phyloP scores from a whole-genome alignment of 2,797 vertebrate species.

The Cyprinodon diabolis region DNA sequence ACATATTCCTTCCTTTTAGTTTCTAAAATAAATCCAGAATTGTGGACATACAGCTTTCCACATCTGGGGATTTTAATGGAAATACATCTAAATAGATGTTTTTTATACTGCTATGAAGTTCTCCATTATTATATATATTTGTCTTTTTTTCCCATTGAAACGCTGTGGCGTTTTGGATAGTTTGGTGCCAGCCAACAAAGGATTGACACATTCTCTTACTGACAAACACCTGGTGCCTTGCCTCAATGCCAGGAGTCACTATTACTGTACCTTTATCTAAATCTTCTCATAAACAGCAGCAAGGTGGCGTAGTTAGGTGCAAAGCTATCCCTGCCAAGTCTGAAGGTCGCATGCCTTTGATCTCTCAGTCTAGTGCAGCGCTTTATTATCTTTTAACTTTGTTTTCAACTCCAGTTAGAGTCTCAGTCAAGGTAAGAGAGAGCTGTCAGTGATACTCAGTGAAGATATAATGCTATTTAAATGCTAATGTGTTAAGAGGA shows the following conservation, averaged over 20 bases:
- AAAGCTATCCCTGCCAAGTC: conserved; percentile 43
- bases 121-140: not conserved
- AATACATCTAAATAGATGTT: conserved; percentile 60
- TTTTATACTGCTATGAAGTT: conserved; percentile 32
- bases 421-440: conserved; percentile 53
- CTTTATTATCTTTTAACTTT: conserved; percentile 78
- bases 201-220: conserved; percentile 17
- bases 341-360: conserved; percentile 68
- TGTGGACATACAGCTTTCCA: conserved; percentile 67
- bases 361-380: conserved; percentile 52
- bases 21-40: conserved; percentile 65
- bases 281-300: conserved; percentile 28
- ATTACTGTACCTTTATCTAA: conserved; percentile 18
- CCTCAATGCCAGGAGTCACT: conserved; percentile 17
- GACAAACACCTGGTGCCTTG: conserved; percentile 26
- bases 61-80: conserved; percentile 74
- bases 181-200: conserved; percentile 11
- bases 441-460: conserved; percentile 72
- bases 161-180: not conserved
- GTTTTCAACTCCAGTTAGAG: conserved; percentile 70
- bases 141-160: not conserved
- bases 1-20: conserved; percentile 58
- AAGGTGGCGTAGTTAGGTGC: conserved; percentile 11
- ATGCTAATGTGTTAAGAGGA: conserved; percentile 82
- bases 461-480: conserved; percentile 80